phyloP scores from a whole-genome alignment of 2,797 vertebrate genomes.

The Paguma larvata region DNA sequence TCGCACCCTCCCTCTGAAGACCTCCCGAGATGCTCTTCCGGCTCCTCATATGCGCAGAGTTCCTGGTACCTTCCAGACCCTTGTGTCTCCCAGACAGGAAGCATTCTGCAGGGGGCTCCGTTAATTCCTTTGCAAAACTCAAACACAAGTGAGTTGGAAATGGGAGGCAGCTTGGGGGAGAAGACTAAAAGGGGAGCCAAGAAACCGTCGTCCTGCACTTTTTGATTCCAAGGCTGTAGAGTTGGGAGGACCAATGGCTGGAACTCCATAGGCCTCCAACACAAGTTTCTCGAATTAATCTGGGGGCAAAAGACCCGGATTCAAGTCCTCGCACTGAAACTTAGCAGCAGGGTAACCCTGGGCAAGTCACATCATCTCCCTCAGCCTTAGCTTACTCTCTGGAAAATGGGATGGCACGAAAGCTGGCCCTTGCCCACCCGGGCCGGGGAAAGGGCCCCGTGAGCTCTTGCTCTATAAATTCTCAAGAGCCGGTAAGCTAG shows the following conservation, averaged over 20 bases:
- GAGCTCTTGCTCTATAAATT: not conserved
- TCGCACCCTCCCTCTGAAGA: not conserved
- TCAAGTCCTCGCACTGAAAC: not conserved
- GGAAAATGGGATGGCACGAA: not conserved
- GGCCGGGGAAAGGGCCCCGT: not conserved
- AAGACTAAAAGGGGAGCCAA: not conserved
- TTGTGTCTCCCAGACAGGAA: not conserved
- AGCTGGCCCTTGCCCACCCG: not conserved
- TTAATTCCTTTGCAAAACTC: conserved; percentile 2
- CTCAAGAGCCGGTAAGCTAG: not conserved
- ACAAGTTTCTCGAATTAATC: not conserved
- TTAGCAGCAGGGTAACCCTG: not conserved
- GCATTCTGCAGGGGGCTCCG: not conserved
- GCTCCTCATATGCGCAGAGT: not conserved
- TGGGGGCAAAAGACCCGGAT: not conserved
- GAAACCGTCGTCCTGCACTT: not conserved
- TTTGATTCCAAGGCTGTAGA: not conserved
- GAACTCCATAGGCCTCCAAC: not conserved
- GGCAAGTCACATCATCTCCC: not conserved
- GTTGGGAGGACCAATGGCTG: not conserved
- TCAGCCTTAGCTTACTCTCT: not conserved
- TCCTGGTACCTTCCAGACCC: not conserved
- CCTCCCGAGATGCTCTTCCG: not conserved
- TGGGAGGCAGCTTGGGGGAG: not conserved
- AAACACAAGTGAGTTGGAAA: not conserved